A percentile compares a stretch with the other conserved stretches of the same genome.
phyloP scores from a whole-genome alignment of 2,113 vertebrate species.

The Cercopithecus mona region DNA sequence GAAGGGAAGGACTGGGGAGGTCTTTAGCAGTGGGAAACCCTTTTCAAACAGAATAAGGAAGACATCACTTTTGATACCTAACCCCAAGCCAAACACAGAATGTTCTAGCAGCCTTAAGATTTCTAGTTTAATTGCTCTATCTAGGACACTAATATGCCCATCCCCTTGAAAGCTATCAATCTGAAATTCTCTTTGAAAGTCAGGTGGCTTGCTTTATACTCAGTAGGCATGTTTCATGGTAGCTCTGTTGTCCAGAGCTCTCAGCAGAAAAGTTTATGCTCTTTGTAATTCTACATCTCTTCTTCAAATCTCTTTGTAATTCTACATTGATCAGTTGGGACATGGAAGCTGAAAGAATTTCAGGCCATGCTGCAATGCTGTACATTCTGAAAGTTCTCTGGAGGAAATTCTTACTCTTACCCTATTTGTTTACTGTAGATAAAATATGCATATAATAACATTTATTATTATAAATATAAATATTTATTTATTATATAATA shows the following conservation, averaged over 20 bases:
- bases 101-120: constrained; percentile 21
- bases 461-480: no score
- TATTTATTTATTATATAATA: no score
- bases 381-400: neutral
- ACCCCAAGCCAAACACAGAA: neutral
- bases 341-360: neutral
- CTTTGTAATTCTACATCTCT: constrained; percentile 7
- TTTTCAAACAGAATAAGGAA: constrained; percentile 57
- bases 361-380: neutral
- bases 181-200: constrained; percentile 61
- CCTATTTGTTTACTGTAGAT: constrained; percentile 28
- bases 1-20: neutral
- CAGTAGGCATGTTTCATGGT: neutral
- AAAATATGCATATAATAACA: neutral
- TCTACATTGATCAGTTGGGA: neutral
- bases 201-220: neutral
- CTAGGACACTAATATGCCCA: constrained; percentile 11
- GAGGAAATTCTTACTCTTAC: neutral
- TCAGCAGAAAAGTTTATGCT: neutral
- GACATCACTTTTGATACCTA: constrained; percentile 29
- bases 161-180: constrained; percentile 20
- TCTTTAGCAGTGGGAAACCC: neutral
- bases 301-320: constrained; percentile 19
- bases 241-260: neutral
- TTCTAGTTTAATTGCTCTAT: constrained; percentile 34